A percentile compares a stretch with the other conserved stretches of the same genome.
These are phyloP conservation scores for Pygoscelis antarcticus DNA, from an alignment of 2,113 vertebrate genomes.

Conservation along the genomic window DNA sequence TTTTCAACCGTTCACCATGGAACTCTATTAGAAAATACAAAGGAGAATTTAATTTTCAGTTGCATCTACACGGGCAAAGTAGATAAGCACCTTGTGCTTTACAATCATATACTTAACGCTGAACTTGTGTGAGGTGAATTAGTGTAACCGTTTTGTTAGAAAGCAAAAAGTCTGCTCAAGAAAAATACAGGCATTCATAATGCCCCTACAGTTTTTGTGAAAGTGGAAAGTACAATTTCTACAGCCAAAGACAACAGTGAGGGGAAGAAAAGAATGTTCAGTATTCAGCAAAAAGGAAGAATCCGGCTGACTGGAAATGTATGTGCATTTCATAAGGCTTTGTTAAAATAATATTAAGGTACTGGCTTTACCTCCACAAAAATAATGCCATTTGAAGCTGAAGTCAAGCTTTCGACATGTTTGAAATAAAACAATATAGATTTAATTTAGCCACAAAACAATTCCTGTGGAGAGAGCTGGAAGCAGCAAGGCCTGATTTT, in stretches of 20 bases:
- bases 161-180: slow-evolving; percentile 67
- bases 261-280: slow-evolving; percentile 78
- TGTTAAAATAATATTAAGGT: slow-evolving; percentile 61
- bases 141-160: slow-evolving; percentile 48
- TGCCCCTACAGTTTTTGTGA: slow-evolving; percentile 67
- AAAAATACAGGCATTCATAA: slow-evolving; percentile 64
- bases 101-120: not conserved
- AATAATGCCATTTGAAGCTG: not conserved
- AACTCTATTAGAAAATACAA: not conserved
- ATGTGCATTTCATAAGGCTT: slow-evolving; percentile 61
- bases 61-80: not conserved
- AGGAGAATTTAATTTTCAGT: not conserved
- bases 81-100: slow-evolving; percentile 2
- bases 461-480: not conserved
- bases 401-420: not conserved
- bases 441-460: slow-evolving; percentile 1
- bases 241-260: slow-evolving; percentile 78
- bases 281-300: slow-evolving; percentile 77
- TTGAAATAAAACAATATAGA: not conserved
- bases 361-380: slow-evolving; percentile 12
- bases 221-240: slow-evolving; percentile 77
- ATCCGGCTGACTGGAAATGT: slow-evolving; percentile 71
- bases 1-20: not conserved
- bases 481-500: not conserved
- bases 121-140: slow-evolving; percentile 10